phyloP scores from a whole-genome alignment of 2,888 invertebrate genomes.

The Rambutsinella grinnellia region DNA sequence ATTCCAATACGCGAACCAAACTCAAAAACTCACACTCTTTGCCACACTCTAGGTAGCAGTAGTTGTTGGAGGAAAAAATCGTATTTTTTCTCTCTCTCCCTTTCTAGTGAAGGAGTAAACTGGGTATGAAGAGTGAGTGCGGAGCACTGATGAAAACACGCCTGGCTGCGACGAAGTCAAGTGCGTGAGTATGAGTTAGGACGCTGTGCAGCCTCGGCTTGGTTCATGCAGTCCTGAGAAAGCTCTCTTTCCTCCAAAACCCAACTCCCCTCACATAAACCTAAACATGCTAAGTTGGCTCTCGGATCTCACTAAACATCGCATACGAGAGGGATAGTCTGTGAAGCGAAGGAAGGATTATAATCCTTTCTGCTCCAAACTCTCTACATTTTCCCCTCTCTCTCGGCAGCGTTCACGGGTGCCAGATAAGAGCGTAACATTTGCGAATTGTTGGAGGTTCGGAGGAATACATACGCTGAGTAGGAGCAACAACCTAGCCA shows the following conservation, averaged over 20 bases:
- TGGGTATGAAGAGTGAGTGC: constrained; percentile 4
- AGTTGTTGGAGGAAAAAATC: neutral
- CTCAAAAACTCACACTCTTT: too few relatives aligned
- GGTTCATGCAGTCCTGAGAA: constrained; percentile 40
- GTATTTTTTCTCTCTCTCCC: neutral
- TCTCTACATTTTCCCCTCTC: too few relatives aligned
- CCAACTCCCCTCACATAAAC: too few relatives aligned
- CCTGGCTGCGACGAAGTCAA: constrained; percentile 62
- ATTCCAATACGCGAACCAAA: neutral
- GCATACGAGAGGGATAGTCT: constrained; percentile 34
- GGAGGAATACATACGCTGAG: neutral
- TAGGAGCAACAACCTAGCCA: neutral
- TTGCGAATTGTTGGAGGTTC: neutral
- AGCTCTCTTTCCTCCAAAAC: constrained; percentile 26
- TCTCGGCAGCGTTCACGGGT: too few relatives aligned
- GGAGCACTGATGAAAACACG: constrained; percentile 57
- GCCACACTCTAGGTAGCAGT: too few relatives aligned
- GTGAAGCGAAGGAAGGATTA: constrained; percentile 7
- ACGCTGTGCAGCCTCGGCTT: constrained; percentile 48
- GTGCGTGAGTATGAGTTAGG: constrained; percentile 63
- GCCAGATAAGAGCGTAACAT: too few relatives aligned
- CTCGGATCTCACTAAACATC: too few relatives aligned
- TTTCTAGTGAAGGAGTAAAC: neutral
- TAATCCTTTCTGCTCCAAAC: constrained; percentile 1
- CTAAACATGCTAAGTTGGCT: too few relatives aligned